Evolutionary conservation across 2,888 invertebrate species (phyloP), one percentile per base, ranked within the genome.

Genomic region (Spialia ferax): DNA sequence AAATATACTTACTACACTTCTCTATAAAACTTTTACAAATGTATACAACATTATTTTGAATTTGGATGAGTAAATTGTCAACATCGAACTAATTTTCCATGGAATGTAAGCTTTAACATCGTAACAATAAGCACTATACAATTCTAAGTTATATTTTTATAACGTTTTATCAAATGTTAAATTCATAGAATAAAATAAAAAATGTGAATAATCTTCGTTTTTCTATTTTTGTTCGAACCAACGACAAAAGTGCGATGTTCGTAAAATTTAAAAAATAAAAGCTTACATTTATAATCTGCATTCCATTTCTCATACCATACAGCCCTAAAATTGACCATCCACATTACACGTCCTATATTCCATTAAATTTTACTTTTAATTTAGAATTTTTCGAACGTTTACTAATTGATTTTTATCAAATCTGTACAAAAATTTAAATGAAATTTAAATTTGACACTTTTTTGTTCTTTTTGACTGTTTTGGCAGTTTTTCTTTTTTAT

Each of bases 21-120:
- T 88, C 89, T 91, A 91, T 91, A 90, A 80, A 84, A 77, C 78
- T 79, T 81, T 87, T 90, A 92, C 83, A 91, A 92, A 92, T 90
- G 90, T 92, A 90, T 92, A 89, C 83, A 91, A 89, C 89, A 83
- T 82, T 76, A 78, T 73, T 74, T 75, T 74, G 70, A 77, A 79
- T 79, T 73, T 77, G 77, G 79, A 77, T 81, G 60, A 66, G 20
- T 65, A 59, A 56, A 64, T 60, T 60, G 78, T 80, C 80, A 90
- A 90, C 89, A 88, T 78, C 79, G 74, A 79, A 80, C 86, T 88
- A 88, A 81, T 74, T 73, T 70, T 68, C 64, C 60, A 72, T 70
- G 70, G 69, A 81, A 83, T 82, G 22, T 52, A 52, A 52, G 78
- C 66, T 68, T 68, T 68, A 73, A 74, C 77, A 74, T 74, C 61